Evolutionary conservation across 2,797 vertebrate species (phyloP).

Genomic region (Loris lydekkerianus): DNA sequence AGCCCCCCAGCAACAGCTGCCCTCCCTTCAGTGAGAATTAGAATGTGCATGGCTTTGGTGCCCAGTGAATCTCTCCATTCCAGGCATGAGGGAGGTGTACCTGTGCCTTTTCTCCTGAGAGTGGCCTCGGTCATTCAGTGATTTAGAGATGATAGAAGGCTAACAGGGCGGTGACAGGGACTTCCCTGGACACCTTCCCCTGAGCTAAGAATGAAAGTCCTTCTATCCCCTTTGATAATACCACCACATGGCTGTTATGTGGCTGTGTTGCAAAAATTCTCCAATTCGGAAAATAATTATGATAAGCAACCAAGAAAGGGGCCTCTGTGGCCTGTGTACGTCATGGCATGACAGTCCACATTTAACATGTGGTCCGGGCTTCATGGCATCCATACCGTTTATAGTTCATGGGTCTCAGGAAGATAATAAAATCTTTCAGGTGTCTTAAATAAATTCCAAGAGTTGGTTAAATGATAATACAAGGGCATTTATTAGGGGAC

Average conservation of each 20-base stretch:
- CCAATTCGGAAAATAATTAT: background rate
- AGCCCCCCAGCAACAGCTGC: background rate
- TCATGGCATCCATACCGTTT: accelerated
- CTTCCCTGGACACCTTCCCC: background rate
- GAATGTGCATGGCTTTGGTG: background rate
- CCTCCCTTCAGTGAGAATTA: background rate
- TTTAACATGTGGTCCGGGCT: background rate
- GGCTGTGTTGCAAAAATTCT: background rate
- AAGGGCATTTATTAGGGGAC: background rate
- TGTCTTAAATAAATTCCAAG: background rate
- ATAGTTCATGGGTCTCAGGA: background rate
- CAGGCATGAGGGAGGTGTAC: background rate
- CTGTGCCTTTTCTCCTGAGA: background rate
- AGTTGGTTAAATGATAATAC: background rate
- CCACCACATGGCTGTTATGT: background rate
- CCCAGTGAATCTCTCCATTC: background rate
- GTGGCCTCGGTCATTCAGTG: background rate
- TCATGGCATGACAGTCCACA: background rate
- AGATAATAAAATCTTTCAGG: background rate
- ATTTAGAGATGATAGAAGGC: background rate
- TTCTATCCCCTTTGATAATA: too few species aligned
- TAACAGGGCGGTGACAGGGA: background rate
- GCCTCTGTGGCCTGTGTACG: too few species aligned
- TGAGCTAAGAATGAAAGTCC: background rate
- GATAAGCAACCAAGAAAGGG: background rate